Evolutionary conservation across 2,113 vertebrate genomes (phyloP).

Genomic region (Corvus cornix): DNA sequence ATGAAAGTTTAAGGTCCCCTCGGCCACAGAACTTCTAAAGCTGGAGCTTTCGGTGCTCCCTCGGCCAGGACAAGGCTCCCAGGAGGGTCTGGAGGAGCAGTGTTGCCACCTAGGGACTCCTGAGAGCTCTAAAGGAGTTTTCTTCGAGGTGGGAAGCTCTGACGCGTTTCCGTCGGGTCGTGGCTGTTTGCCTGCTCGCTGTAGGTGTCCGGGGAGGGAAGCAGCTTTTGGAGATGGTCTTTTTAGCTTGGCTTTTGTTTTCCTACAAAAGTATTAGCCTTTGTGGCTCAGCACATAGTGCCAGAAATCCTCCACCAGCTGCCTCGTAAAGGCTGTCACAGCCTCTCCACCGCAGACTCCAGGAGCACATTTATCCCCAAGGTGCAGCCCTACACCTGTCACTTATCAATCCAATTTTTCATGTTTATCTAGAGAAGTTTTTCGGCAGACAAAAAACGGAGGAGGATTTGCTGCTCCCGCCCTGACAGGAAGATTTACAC

Average conservation of each 20-base stretch:
- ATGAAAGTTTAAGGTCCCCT: neutral
- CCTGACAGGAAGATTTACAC: conserved; percentile 33
- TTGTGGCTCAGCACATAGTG: neutral
- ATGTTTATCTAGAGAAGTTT: neutral
- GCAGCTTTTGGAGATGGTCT: neutral
- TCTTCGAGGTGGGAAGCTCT: neutral
- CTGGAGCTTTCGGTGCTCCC: neutral
- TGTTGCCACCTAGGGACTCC: conserved; percentile 14
- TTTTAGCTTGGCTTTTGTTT: neutral
- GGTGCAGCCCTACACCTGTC: neutral
- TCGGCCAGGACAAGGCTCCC: neutral
- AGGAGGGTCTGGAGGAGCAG: conserved; percentile 2
- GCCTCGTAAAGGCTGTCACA: neutral
- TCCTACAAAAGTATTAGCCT: neutral
- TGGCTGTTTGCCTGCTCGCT: neutral
- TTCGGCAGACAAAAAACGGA: neutral
- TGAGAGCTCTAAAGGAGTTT: neutral
- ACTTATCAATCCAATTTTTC: neutral
- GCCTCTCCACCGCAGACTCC: accelerated
- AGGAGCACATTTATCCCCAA: neutral
- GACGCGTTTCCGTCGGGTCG: accelerated
- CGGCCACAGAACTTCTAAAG: neutral
- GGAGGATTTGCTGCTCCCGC: neutral
- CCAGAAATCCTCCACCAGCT: neutral
- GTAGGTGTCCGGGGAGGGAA: neutral